Conservation (phyloP, 1,140 invertebrate genomes). For the Listronotus bonariensis region DNA sequence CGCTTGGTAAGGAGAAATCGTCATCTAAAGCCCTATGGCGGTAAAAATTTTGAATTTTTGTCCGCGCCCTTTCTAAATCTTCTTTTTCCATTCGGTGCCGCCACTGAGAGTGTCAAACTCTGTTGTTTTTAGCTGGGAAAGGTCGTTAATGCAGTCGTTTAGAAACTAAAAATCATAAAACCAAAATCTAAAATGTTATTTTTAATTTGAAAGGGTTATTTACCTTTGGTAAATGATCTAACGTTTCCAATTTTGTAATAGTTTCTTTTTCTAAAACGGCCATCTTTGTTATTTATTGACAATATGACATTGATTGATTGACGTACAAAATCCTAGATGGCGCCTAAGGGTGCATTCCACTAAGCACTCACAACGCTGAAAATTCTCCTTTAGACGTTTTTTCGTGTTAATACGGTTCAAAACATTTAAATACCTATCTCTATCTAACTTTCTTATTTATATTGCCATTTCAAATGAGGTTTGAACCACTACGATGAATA, state of each 20-base stretch:
- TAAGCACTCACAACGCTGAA: no score
- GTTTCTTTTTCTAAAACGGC: conserved; percentile 17
- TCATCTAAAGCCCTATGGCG: conserved; percentile 37
- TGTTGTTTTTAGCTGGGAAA: conserved; percentile 36
- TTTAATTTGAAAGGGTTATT: neutral
- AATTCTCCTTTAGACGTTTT: no score
- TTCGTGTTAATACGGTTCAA: no score
- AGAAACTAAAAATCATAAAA: conserved; percentile 47
- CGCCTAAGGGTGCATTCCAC: no score
- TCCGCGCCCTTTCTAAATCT: conserved; percentile 42
- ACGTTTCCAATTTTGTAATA: conserved; percentile 33
- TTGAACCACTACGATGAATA: no score
- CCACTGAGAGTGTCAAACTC: conserved; percentile 37
- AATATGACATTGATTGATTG: no score
- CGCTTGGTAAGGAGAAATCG: conserved; percentile 32
- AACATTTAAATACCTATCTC: no score
- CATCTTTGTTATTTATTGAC: conserved; percentile 24
- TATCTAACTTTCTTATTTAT: no score
- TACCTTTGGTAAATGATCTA: conserved; percentile 25
- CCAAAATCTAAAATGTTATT: neutral
- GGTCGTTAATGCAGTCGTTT: conserved; percentile 48
- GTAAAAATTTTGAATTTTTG: conserved; percentile 45
- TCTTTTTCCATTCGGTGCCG: conserved; percentile 48
- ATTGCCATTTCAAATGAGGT: no score
- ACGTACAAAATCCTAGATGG: no score